Percentiles rank a stretch among this genome's conserved stretches.
Evolutionary conservation across 2,888 invertebrate genomes (phyloP).

Genomic region (Dryobotodes eremita): DNA sequence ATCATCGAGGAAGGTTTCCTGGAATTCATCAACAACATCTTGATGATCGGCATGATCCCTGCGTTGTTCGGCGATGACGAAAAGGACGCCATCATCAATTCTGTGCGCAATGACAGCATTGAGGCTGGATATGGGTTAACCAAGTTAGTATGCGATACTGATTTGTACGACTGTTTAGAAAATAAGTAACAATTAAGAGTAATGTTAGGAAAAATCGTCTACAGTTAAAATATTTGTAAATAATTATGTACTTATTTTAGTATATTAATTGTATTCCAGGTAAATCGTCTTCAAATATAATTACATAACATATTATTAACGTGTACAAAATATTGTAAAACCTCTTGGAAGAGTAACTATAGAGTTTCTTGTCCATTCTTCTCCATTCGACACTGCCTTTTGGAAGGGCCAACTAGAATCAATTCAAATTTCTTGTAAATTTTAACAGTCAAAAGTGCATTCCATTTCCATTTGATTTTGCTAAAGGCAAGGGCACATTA

Average conservation of each 20-base stretch:
- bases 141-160: slow-evolving; percentile 87
- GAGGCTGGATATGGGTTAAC: slow-evolving; percentile 94
- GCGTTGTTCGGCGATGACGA: slow-evolving; percentile 97
- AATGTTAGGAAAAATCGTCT: not conserved
- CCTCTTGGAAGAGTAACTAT: too few species aligned
- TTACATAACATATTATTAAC: too few species aligned
- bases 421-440: too few species aligned
- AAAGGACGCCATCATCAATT: slow-evolving; percentile 94
- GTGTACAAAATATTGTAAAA: too few species aligned
- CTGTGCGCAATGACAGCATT: slow-evolving; percentile 92
- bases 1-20: slow-evolving; percentile 95
- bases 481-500: too few species aligned
- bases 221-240: not conserved
- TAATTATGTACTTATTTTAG: not conserved
- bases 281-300: too few species aligned
- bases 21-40: slow-evolving; percentile 97
- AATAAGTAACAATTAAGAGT: not conserved
- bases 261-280: too few species aligned
- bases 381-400: too few species aligned
- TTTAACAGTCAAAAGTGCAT: too few species aligned
- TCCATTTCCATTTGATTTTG: too few species aligned
- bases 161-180: not conserved
- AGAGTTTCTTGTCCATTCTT: too few species aligned
- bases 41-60: slow-evolving; percentile 97
- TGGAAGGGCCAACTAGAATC: too few species aligned